A percentile compares a stretch with the other conserved stretches of the same genome.
These are phyloP conservation scores for Dastarcus helophoroides DNA, from an alignment of 2,888 invertebrate species.

Conservation along the genomic window DNA sequence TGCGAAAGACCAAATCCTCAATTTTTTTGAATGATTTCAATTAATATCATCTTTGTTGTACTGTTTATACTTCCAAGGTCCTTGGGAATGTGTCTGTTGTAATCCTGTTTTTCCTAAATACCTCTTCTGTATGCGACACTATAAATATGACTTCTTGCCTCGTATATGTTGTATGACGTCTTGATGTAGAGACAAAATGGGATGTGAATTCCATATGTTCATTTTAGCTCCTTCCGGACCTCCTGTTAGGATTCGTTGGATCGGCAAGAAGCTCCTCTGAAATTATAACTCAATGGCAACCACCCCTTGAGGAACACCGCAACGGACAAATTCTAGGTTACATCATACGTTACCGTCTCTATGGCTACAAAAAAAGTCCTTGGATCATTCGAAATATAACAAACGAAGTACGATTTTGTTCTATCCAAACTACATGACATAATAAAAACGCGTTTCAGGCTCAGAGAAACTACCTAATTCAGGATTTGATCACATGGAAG, in stretches of 20 bases:
- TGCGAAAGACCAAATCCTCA: no score
- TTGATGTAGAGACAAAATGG: no score
- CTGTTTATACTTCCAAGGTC: no score
- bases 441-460: slow-evolving; percentile 37
- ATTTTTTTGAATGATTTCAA: no score
- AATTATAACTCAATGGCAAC: slow-evolving; percentile 95
- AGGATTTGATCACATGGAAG: slow-evolving; percentile 94
- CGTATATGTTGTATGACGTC: no score
- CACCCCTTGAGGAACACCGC: slow-evolving; percentile 85
- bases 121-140: no score
- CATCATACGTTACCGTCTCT: slow-evolving; percentile 79
- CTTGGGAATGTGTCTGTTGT: no score
- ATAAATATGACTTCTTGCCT: no score
- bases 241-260: slow-evolving; percentile 87
- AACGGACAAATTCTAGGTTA: slow-evolving; percentile 94
- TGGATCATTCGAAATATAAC: slow-evolving; percentile 89
- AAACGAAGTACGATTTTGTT: slow-evolving; percentile 48
- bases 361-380: slow-evolving; percentile 83
- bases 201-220: no score
- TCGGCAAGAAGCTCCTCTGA: slow-evolving; percentile 89
- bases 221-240: slow-evolving; percentile 85
- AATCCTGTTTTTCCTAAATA: no score
- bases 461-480: slow-evolving; percentile 79
- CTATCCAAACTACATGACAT: slow-evolving; percentile 3
- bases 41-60: no score